Evolutionary conservation across 2,888 invertebrate genomes (phyloP).

Genomic region (Catotricha subobsoleta): DNA sequence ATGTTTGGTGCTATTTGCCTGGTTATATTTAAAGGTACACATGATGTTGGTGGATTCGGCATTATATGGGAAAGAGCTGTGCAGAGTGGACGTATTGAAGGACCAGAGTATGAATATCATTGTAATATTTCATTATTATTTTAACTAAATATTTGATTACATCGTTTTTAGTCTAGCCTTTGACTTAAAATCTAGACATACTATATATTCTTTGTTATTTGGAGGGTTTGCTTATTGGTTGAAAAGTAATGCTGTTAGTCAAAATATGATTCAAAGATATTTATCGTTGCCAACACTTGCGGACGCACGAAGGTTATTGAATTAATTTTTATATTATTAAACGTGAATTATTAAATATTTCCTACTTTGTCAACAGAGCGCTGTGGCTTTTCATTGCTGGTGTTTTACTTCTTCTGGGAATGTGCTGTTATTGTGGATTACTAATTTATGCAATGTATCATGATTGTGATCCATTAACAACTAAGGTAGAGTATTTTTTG

Average conservation of each 20-base stretch:
- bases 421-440: slow-evolving; percentile 71
- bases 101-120: slow-evolving; percentile 34
- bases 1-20: slow-evolving; percentile 51
- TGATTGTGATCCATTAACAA: slow-evolving; percentile 68
- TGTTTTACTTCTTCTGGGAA: slow-evolving; percentile 49
- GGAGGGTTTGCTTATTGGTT: slow-evolving; percentile 58
- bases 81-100: slow-evolving; percentile 40
- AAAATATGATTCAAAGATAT: slow-evolving; percentile 64
- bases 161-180: slow-evolving; percentile 35
- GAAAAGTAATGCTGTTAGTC: slow-evolving; percentile 53
- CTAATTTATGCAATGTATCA: slow-evolving; percentile 73
- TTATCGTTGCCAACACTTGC: slow-evolving; percentile 46
- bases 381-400: slow-evolving; percentile 56
- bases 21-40: slow-evolving; percentile 43
- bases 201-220: slow-evolving; percentile 48
- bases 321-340: neutral
- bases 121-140: neutral
- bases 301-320: slow-evolving; percentile 37
- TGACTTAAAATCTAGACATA: slow-evolving; percentile 53
- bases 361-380: no score
- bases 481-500: slow-evolving; percentile 31
- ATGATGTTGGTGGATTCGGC: slow-evolving; percentile 42
- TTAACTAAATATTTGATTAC: neutral
- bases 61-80: slow-evolving; percentile 39
- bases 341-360: neutral